Percentiles rank a stretch among this genome's conserved stretches.
phyloP scores from a whole-genome alignment of 2,113 vertebrate species.

The Laticauda laticaudata region DNA sequence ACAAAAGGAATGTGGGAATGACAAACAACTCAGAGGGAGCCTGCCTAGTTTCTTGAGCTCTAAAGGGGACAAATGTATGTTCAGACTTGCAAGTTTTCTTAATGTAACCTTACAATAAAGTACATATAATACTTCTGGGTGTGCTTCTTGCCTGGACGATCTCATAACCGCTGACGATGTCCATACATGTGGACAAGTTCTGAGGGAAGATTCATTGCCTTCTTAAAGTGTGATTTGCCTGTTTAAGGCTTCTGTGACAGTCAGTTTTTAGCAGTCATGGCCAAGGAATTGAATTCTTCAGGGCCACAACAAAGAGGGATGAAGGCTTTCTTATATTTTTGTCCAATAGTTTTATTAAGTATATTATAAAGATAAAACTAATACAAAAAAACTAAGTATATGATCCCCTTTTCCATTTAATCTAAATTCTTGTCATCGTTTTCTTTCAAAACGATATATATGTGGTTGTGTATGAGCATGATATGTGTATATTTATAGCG shows the following conservation, averaged over 20 bases:
- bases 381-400: not conserved
- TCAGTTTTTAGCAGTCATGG: not conserved
- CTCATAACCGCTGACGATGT: not conserved
- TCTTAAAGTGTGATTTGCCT: not conserved
- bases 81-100: not conserved
- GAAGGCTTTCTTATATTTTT: not conserved
- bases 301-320: not conserved
- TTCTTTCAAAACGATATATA: not conserved
- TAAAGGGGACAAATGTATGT: not conserved
- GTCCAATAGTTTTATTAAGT: not conserved
- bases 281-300: not conserved
- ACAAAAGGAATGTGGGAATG: not conserved
- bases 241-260: not conserved
- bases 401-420: too few relatives aligned
- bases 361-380: not conserved
- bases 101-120: not conserved
- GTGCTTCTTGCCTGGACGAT: not conserved
- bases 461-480: not conserved
- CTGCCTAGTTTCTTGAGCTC: not conserved
- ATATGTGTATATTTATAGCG: not conserved
- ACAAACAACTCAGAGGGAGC: not conserved
- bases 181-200: not conserved
- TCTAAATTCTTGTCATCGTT: too few relatives aligned
- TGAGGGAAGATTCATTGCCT: not conserved
- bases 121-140: not conserved